These are phyloP conservation scores for rabbit (Oryctolagus cuniculus) DNA, from an alignment of 2,113 vertebrate species.

Conservation along the genomic window DNA sequence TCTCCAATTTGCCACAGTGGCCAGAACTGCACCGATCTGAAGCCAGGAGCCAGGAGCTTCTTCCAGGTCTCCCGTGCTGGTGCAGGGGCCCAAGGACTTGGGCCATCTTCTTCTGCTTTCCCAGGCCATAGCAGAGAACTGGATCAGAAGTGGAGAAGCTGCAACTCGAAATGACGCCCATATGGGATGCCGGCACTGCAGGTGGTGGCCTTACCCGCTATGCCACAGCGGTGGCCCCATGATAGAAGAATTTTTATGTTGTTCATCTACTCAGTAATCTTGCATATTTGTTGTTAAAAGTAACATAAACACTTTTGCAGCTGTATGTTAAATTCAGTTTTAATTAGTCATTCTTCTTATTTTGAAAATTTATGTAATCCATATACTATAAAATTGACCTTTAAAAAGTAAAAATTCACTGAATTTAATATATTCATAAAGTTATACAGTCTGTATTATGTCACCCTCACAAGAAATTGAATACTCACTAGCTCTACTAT, in stretches of 20 bases:
- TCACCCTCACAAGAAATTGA: background rate
- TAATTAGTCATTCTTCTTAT: background rate
- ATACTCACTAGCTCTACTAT: background rate
- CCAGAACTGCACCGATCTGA: too few species aligned
- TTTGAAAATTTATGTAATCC: background rate
- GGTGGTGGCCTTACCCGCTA: too few species aligned
- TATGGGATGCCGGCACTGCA: too few species aligned
- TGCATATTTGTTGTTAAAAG: background rate
- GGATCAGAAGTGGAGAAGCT: too few species aligned
- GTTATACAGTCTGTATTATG: background rate
- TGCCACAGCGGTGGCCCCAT: background rate
- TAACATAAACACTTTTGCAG: background rate
- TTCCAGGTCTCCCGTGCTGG: too few species aligned
- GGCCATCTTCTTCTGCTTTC: too few species aligned
- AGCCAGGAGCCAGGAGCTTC: too few species aligned
- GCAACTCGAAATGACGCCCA: too few species aligned
- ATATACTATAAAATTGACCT: background rate
- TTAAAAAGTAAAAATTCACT: background rate
- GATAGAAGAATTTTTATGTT: background rate
- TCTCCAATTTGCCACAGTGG: too few species aligned
- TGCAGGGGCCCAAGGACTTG: too few species aligned
- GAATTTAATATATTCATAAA: background rate
- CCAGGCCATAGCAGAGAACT: too few species aligned
- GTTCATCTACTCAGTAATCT: background rate
- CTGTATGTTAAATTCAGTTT: background rate